These are phyloP conservation scores for Cebidichthys violaceus DNA, from an alignment of 2,113 vertebrate species.

Conservation along the genomic window DNA sequence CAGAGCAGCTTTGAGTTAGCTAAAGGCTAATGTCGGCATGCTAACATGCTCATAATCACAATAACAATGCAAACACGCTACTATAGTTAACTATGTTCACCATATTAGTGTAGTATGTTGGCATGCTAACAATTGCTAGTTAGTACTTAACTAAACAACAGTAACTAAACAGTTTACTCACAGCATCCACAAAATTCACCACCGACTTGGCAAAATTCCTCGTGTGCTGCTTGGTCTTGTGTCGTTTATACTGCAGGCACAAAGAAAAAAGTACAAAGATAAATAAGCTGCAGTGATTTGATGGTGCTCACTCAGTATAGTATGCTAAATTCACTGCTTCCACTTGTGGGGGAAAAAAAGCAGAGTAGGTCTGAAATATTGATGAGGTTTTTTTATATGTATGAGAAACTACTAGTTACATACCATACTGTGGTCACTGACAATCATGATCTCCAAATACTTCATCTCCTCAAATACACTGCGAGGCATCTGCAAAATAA, in stretches of 20 bases:
- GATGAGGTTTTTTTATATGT: background rate
- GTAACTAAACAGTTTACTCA: constrained; percentile 84
- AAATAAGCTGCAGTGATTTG: constrained; percentile 8
- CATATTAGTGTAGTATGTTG: background rate
- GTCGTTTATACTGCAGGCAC: constrained; percentile 88
- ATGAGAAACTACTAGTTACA: constrained; percentile 46
- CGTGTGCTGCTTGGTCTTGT: constrained; percentile 86
- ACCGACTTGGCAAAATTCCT: constrained; percentile 97
- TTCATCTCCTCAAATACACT: constrained; percentile 97
- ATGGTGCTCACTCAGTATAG: background rate
- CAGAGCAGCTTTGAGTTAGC: background rate
- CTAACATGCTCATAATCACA: background rate
- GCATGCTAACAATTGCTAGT: background rate
- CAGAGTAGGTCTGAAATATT: constrained; percentile 33
- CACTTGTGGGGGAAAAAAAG: constrained; percentile 47
- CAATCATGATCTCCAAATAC: constrained; percentile 97
- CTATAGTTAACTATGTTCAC: background rate
- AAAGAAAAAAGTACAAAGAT: constrained; percentile 54
- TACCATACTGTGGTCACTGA: constrained; percentile 97
- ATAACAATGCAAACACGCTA: background rate
- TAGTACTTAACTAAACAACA: background rate
- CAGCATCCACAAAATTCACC: constrained; percentile 96
- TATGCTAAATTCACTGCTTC: constrained; percentile 30
- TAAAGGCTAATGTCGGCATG: background rate
- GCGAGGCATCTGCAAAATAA: constrained; percentile 86